Base-by-base conservation (phyloP, 2,797 vertebrate species). In the Podarcis siculus region DNA sequence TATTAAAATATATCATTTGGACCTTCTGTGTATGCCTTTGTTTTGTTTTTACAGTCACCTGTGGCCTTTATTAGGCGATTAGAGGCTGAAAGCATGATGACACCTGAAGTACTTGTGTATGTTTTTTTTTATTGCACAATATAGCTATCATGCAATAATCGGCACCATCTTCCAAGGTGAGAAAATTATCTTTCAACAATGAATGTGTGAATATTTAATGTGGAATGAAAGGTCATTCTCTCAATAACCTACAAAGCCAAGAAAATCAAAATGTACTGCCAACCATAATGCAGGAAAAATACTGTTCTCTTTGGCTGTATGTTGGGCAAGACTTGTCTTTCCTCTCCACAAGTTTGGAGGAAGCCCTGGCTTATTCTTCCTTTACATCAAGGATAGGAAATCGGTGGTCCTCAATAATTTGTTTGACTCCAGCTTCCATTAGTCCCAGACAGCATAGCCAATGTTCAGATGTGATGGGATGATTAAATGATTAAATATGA, bases 141-240 rank as follows among this genome's bases (percentile, higher is more conserved):
- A 72, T 72, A 80, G 67, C 30, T 80, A 72, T 73, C 80, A 42
- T 72, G 58, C 49, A 86, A 15, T 80, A 72, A 86, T 80, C 67
- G 30, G 55, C 35, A 39, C 77, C 45, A n/a, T 61, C 49, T 80
- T 39, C 15, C 32, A 49, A 19, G 23, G n/a, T 30, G 25, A 58
- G 71, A 80, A 86, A 80, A 72, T 72, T n/a, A 39, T 42, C 32
- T 79, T 80, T 45, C 61, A 67, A 32, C 8, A 73, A 86, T n/a
- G 15, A 69, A 19, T 79, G 27, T 49, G 42, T 71, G 67, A 37
- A 58, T 58, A 55, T 79, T 86, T 79, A 71, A 86, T 61, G 35
- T 37, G 64, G 32, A 37, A 39, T 8, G 58, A 86, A 86, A 79
- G 64, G 42, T 79, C 42, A 79, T 23, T 79, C 45, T 71, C 23